phyloP scores from a whole-genome alignment of 2,888 invertebrate species.

The Tubiluchus corallicola region DNA sequence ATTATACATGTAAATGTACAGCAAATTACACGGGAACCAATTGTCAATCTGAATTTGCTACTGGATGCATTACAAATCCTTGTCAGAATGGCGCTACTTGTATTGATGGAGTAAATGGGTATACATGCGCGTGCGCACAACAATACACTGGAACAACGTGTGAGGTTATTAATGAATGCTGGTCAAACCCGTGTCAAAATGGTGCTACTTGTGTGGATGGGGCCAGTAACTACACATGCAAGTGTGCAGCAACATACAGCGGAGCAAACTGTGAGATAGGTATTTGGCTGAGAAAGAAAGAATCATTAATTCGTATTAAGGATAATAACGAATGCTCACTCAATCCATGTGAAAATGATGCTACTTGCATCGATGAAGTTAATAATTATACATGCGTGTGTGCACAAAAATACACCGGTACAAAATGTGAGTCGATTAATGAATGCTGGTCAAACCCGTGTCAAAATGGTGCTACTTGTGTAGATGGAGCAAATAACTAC shows the following conservation, averaged over 20 bases:
- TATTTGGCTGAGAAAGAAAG: no score
- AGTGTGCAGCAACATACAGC: background rate
- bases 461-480: background rate
- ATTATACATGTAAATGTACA: background rate
- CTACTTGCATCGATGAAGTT: background rate
- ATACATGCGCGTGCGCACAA: slow-evolving; percentile 60
- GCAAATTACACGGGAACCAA: no score
- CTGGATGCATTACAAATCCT: no score
- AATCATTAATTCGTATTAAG: no score
- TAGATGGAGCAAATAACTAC: background rate
- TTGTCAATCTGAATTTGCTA: no score
- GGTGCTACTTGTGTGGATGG: slow-evolving; percentile 41
- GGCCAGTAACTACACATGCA: slow-evolving; percentile 58
- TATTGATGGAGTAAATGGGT: slow-evolving; percentile 65
- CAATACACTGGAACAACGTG: slow-evolving; percentile 63
- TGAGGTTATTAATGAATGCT: slow-evolving; percentile 33
- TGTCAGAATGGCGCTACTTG: slow-evolving; percentile 69
- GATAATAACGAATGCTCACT: background rate
- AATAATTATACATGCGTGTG: background rate
- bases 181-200: slow-evolving; percentile 15
- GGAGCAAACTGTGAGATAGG: background rate
- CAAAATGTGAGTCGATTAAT: no score
- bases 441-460: no score
- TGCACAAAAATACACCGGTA: background rate
- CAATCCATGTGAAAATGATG: background rate